Evolutionary conservation across 2,888 invertebrate genomes (phyloP).

Genomic region (Uloborus plumipes): DNA sequence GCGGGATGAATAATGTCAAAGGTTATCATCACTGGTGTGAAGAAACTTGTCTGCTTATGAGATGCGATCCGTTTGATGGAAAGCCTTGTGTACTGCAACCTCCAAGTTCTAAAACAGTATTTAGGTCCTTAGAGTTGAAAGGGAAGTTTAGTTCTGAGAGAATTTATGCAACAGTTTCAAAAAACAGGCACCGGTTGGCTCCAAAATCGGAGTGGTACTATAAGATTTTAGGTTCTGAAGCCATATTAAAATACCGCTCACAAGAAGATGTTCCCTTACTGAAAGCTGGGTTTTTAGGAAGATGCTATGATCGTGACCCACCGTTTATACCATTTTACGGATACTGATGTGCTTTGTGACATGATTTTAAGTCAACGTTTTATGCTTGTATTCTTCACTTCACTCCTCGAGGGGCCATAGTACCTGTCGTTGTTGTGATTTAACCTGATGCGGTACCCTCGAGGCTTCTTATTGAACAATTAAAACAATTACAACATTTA

Average conservation of each 20-base stretch:
- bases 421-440: too few relatives aligned
- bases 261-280: conserved; percentile 17
- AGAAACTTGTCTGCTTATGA: conserved; percentile 43
- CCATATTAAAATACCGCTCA: conserved; percentile 13
- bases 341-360: neutral
- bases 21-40: conserved; percentile 45
- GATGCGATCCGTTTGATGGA: conserved; percentile 37
- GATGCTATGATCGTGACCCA: conserved; percentile 37
- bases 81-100: conserved; percentile 30
- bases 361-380: too few relatives aligned
- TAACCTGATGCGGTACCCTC: too few relatives aligned
- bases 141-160: conserved; percentile 23
- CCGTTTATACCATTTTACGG: conserved; percentile 22
- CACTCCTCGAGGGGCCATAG: too few relatives aligned
- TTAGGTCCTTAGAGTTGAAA: conserved; percentile 19
- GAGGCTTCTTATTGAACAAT: too few relatives aligned
- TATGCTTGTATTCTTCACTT: too few relatives aligned
- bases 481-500: too few relatives aligned
- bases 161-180: conserved; percentile 43
- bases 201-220: conserved; percentile 36
- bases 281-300: conserved; percentile 38
- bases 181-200: conserved; percentile 30
- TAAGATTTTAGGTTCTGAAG: neutral
- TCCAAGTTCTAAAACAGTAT: conserved; percentile 36
- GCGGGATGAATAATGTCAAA: conserved; percentile 44